These are phyloP conservation scores for Leistus spinibarbis DNA, from an alignment of 2,888 invertebrate species.

Conservation along the genomic window DNA sequence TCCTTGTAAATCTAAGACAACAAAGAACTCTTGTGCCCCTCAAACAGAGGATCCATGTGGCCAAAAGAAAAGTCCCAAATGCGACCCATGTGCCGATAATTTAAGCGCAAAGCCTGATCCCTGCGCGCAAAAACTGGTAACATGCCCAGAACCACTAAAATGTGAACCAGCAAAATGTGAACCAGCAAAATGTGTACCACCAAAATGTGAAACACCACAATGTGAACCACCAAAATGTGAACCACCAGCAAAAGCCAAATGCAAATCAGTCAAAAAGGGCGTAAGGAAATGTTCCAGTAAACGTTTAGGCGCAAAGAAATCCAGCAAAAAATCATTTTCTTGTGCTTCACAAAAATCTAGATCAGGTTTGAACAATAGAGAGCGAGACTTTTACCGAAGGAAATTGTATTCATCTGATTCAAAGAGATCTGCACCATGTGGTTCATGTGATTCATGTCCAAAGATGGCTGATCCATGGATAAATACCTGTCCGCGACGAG, in stretches of 20 bases:
- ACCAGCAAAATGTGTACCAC: neutral
- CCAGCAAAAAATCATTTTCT: neutral
- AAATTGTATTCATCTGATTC: neutral
- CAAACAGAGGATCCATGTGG: neutral
- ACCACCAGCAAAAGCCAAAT: constrained; percentile 15
- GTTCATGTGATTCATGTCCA: neutral
- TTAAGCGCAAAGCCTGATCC: neutral
- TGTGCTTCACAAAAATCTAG: neutral
- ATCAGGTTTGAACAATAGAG: neutral
- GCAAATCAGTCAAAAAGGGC: neutral
- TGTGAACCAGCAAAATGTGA: too few relatives aligned
- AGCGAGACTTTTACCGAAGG: neutral
- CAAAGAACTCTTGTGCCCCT: neutral
- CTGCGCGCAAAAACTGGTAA: neutral
- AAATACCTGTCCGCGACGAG: neutral
- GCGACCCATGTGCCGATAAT: constrained; percentile 40
- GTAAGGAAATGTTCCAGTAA: neutral
- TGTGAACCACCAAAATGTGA: neutral
- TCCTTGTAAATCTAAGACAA: neutral
- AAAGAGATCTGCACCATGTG: constrained; percentile 4
- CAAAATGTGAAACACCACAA: too few relatives aligned
- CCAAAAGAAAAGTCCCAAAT: constrained; percentile 40
- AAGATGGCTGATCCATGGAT: neutral
- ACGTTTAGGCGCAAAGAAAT: neutral
- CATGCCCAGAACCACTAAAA: too few relatives aligned